Base-by-base conservation (phyloP, 2,888 invertebrate genomes). In the Ormyrus labotus region DNA sequence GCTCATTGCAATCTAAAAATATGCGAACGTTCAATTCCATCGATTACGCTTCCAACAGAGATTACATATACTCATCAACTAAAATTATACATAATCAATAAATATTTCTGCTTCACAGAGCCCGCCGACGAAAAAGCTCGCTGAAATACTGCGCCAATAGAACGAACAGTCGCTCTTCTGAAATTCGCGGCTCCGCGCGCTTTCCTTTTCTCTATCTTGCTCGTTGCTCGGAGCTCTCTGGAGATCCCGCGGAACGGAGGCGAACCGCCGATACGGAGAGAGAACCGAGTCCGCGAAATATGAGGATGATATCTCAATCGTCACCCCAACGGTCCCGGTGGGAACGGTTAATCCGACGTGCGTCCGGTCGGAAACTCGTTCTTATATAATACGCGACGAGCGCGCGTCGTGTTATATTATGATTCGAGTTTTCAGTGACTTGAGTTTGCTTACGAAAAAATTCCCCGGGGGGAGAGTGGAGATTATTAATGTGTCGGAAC, bases 301-400 rank as follows among this genome's bases (percentile, higher is more conserved):
- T 74, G 69, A 53, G 63, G 51, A 65, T 34, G 60, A 78, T 78
- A 78, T 74, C 64, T 78, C 77, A 74, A 78, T 81, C 65, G 78
- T 73, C 77, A 72, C 78, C 60, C 6, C n/a, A 5, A 5, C n/a
- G 1, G 5, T 11, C 50, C 63, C 47, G 51, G 0, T n/a, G 68
- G 63, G 73, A 64, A 64, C 58, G 55, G 74, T 79, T 73, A 73
- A 74, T 74, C 64, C 58, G 57, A 47, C 11, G 57, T 73, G 55
- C 10, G 48, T 73, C 68, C 61, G 68, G 68, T 48, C 63, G 61
- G 55, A 73, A 78, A 68, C 19, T 68, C 50, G 50, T 61, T 72
- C 71, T 72, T 72, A 11, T 11, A n/a, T 58, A n/a, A 58, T 1
- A n/a, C 57, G 19, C 19, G 19, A 19, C 19, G 19, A 19, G n/a